Conservation (phyloP, 2,113 vertebrate species). For the Mastomys coucha region DNA sequence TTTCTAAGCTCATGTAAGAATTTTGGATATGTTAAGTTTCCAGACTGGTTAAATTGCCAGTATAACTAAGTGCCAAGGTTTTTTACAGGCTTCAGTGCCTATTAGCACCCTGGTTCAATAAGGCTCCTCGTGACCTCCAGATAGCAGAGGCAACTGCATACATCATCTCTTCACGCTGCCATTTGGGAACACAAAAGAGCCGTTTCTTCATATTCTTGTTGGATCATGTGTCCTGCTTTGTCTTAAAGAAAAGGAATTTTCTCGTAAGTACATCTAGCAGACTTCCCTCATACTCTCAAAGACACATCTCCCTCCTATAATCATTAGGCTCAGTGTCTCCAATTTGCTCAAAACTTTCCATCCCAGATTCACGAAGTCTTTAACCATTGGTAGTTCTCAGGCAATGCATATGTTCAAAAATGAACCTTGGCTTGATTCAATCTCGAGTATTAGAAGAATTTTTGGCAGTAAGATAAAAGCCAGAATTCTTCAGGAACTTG, state of each 20-base stretch:
- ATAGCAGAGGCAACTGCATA: not conserved
- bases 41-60: not conserved
- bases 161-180: not conserved
- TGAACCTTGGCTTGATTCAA: not conserved
- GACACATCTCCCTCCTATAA: not conserved
- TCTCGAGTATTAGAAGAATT: not conserved
- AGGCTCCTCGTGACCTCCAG: not conserved
- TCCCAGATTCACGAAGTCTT: slow-evolving; percentile 67
- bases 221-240: not conserved
- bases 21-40: not conserved
- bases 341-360: slow-evolving; percentile 33
- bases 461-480: not conserved
- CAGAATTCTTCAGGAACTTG: not conserved
- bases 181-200: not conserved
- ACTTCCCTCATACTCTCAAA: not conserved
- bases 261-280: not conserved
- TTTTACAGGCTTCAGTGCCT: not conserved
- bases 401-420: not conserved
- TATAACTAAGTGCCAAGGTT: not conserved
- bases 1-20: not conserved
- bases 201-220: not conserved
- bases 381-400: not conserved
- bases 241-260: not conserved
- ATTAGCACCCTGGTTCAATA: too few species aligned
- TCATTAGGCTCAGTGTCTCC: not conserved